Evolutionary conservation across 2,888 invertebrate genomes (phyloP).

Genomic region (Melanchra persicariae): DNA sequence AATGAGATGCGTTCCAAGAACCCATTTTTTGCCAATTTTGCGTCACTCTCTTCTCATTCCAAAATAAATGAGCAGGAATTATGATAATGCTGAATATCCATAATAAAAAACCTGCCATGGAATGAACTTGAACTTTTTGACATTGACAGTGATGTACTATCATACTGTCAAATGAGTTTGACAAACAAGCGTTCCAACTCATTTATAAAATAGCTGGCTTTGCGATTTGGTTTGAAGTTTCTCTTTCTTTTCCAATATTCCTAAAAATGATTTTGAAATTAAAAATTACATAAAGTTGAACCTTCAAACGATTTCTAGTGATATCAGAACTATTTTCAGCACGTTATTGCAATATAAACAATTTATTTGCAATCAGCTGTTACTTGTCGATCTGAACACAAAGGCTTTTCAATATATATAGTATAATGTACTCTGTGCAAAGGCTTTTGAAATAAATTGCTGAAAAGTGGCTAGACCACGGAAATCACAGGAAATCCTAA

Average conservation of each 20-base stretch:
- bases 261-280: background rate
- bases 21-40: background rate
- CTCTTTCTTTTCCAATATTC: background rate
- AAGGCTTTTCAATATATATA: background rate
- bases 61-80: slow-evolving; percentile 11
- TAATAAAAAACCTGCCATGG: background rate
- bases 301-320: background rate
- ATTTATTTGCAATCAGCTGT: slow-evolving; percentile 32
- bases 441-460: background rate
- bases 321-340: no score
- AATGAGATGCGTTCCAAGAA: slow-evolving; percentile 45
- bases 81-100: slow-evolving; percentile 16
- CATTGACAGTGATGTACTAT: slow-evolving; percentile 38
- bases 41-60: slow-evolving; percentile 11
- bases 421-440: no score
- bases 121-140: slow-evolving; percentile 9
- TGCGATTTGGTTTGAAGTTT: background rate
- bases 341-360: background rate
- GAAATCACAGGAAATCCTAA: background rate
- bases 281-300: background rate
- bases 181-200: slow-evolving; percentile 9
- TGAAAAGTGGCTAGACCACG: slow-evolving; percentile 3
- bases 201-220: background rate
- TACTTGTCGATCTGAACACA: background rate
- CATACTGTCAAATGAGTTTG: slow-evolving; percentile 43